Conservation (phyloP, 1,140 invertebrate species). For the Aphidius gifuensis region DNA sequence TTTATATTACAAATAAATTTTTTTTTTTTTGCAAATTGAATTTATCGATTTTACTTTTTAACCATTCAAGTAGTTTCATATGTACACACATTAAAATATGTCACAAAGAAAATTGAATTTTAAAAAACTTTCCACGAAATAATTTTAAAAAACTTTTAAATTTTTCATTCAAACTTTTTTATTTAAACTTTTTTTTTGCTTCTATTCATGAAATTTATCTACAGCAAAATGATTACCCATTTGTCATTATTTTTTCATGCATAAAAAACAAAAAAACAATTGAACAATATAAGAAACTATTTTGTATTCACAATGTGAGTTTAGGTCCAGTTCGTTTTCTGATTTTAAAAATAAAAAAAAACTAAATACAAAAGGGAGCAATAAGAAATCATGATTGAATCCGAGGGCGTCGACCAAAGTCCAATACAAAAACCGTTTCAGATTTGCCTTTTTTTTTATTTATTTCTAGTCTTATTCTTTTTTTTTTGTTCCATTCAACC, state of each 20-base stretch:
- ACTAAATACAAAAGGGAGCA: background rate
- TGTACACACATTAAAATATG: background rate
- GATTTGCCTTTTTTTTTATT: background rate
- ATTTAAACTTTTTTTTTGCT: background rate
- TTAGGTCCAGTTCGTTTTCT: constrained; percentile 4
- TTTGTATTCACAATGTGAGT: constrained; percentile 12
- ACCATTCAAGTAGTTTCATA: background rate
- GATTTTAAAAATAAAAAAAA: constrained; percentile 10
- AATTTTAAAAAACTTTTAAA: no score
- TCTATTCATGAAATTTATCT: no score
- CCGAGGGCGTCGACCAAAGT: constrained; percentile 12
- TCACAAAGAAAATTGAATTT: background rate
- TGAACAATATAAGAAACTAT: constrained; percentile 3
- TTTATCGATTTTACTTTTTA: background rate
- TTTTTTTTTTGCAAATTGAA: background rate
- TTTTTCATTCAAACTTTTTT: background rate
- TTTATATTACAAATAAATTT: background rate
- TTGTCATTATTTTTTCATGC: no score
- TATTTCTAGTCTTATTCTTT: background rate
- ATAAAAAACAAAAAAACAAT: constrained; percentile 1
- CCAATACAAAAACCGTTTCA: constrained; percentile 11
- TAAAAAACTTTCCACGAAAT: background rate
- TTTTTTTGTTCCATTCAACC: no score
- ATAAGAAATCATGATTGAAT: constrained; percentile 25
- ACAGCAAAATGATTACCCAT: no score